Conservation (phyloP, 1,140 invertebrate species). For the Acromyrmex charruanus region DNA sequence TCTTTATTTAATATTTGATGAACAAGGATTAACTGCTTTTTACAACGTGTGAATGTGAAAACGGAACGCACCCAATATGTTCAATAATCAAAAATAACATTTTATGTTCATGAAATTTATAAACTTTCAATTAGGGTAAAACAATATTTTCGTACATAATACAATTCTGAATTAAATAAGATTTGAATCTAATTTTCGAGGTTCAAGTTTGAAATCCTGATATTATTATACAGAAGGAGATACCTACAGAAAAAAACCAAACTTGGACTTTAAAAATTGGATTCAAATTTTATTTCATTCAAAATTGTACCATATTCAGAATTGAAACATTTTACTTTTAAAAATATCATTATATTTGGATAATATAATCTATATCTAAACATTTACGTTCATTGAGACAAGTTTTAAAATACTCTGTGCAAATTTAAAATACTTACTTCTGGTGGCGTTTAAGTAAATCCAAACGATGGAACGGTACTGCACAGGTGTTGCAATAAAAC, state of each 20-base stretch:
- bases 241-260: too few relatives aligned
- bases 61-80: not conserved
- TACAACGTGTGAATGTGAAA: too few relatives aligned
- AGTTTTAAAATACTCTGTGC: not conserved
- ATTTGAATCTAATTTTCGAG: too few relatives aligned
- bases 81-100: not conserved
- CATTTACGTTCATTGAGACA: not conserved
- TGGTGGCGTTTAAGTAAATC: conserved; percentile 91
- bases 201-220: too few relatives aligned
- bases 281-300: too few relatives aligned
- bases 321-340: too few relatives aligned
- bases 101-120: not conserved
- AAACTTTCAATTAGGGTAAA: not conserved
- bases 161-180: too few relatives aligned
- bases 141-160: not conserved
- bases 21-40: too few relatives aligned
- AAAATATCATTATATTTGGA: not conserved
- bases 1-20: too few relatives aligned
- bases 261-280: too few relatives aligned
- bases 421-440: conserved; percentile 81
- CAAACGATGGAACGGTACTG: conserved; percentile 91
- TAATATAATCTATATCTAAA: not conserved
- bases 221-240: too few relatives aligned
- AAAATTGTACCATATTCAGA: too few relatives aligned
- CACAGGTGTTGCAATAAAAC: conserved; percentile 92